Evolutionary conservation across 37 sponge, comb jelly and placozoan genomes (phyloP), one percentile per base, ranked within the genome.

Genomic region (Geodia barretti): DNA sequence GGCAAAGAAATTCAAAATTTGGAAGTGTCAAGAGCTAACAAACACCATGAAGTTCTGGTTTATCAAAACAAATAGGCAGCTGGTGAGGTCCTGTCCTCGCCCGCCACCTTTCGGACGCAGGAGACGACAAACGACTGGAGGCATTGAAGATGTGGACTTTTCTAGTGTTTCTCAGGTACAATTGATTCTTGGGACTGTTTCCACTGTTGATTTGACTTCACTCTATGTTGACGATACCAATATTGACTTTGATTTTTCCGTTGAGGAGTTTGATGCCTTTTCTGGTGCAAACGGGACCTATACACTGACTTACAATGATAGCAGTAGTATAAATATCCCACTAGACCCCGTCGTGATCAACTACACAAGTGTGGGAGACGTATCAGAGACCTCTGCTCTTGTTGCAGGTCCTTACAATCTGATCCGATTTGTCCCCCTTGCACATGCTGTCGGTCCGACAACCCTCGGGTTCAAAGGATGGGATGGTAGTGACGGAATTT

Each of bases 401-500:
- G 73, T 92, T 34, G 39, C 80, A 0, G 90, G 80, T 3, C 85
- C 85, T 21, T 72, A 68, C 54, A 40, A 41, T 25, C 38, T 80
- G 11, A 58, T 84, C 7, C 74, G 90, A 9, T 92, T 87, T 67
- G 5, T 64, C 34, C 89, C 89, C 3, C 33, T n/a, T 24, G 17
- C 58, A 7, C 9, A 85, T 64, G 58, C n/a, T 29, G 38, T 66
- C 40, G 89, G 89, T 9, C 36, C 19, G 23, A 68, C 70, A 23
- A 31, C 30, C 1, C 39, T 92, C 24, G n/a, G 4, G 1, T 88
- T 83, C 68, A 65, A 43, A 24, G 85, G 85, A 25, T 92, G 93
- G 93, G 93, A 92, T 72, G 36, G 68, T 24, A 85, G 72, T 4
- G 43, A 79, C 70, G 93, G 86, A 8, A 59, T 83, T 3, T 1